Evolutionary conservation across 2,113 vertebrate genomes (phyloP).

Genomic region (Grus americana): DNA sequence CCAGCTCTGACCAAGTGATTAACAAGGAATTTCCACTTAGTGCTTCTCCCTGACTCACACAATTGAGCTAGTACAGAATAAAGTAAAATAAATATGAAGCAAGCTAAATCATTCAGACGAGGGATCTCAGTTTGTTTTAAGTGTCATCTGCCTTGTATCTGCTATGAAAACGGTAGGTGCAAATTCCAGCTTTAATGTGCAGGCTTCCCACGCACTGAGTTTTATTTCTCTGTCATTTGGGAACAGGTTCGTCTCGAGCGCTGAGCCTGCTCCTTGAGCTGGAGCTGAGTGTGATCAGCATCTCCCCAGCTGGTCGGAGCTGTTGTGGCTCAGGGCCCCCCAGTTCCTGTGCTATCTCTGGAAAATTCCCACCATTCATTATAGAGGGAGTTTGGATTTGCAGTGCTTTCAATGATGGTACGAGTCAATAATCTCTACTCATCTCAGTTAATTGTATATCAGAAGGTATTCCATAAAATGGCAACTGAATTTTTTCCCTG

Average conservation of each 20-base stretch:
- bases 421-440: background rate
- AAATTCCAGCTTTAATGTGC: background rate
- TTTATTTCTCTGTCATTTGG: background rate
- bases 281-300: rapidly evolving
- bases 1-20: background rate
- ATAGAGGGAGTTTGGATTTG: background rate
- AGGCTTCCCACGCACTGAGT: background rate
- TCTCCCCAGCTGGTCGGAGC: background rate
- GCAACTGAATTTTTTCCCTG: background rate
- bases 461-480: background rate
- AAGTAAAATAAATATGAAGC: background rate
- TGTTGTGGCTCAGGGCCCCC: background rate
- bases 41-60: background rate
- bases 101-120: background rate
- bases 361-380: background rate
- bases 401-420: background rate
- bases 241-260: background rate
- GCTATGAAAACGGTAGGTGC: background rate
- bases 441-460: background rate
- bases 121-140: background rate
- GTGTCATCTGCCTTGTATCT: background rate
- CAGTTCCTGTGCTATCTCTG: background rate
- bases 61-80: background rate
- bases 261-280: background rate
- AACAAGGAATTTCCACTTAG: background rate